phyloP scores from a whole-genome alignment of 1,140 invertebrate species.

The Platyscapa corneri region DNA sequence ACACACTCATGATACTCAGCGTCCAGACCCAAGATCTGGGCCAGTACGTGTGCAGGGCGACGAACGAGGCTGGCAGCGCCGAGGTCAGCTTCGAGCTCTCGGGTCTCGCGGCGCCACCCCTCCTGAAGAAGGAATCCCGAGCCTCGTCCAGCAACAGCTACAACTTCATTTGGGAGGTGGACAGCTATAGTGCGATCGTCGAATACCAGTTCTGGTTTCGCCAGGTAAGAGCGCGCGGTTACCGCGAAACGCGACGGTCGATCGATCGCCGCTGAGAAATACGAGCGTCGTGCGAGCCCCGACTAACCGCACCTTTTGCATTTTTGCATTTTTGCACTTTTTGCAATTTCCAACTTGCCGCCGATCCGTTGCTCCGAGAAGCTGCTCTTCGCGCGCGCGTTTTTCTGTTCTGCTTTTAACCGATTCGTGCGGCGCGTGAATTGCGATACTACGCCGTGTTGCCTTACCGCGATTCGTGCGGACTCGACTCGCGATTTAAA shows the following conservation, averaged over 20 bases:
- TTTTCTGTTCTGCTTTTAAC: too few relatives aligned
- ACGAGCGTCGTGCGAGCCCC: not conserved
- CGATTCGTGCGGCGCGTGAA: too few relatives aligned
- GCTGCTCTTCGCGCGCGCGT: too few relatives aligned
- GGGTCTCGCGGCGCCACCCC: conserved; percentile 77
- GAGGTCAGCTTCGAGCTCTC: conserved; percentile 76
- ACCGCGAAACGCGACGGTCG: too few relatives aligned
- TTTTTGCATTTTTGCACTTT: too few relatives aligned
- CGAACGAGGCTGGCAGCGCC: conserved; percentile 80
- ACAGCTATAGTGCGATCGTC: conserved; percentile 83
- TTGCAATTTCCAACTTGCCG: too few relatives aligned
- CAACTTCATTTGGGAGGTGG: conserved; percentile 84
- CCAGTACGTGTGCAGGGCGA: conserved; percentile 84
- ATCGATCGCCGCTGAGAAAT: not conserved
- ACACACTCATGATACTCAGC: conserved; percentile 81
- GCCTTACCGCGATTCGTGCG: too few relatives aligned
- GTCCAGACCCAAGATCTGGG: conserved; percentile 82
- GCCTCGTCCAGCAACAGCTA: conserved; percentile 73
- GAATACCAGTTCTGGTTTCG: conserved; percentile 83
- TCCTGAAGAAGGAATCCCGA: conserved; percentile 77
- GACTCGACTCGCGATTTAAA: too few relatives aligned
- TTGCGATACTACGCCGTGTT: too few relatives aligned
- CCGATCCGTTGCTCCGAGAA: not conserved
- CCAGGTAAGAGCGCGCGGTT: conserved; percentile 42
- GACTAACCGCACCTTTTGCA: not conserved